Conservation (phyloP, 2,797 vertebrate genomes). For the Ceyx erithaca region DNA sequence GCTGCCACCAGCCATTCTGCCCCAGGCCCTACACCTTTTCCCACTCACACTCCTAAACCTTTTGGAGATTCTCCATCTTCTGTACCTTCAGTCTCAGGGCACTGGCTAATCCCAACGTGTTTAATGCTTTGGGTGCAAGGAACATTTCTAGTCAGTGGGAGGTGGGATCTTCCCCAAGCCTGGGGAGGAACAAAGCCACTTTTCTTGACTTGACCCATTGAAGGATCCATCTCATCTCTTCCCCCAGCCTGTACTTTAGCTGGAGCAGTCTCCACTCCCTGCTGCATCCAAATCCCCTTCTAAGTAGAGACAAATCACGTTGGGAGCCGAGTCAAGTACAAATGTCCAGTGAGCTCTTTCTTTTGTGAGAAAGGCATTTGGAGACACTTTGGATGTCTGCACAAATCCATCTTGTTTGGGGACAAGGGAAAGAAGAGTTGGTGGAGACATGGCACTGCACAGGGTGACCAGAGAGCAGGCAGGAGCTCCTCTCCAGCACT, state of each 20-base stretch:
- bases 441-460: rapidly evolving
- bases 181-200: neutral
- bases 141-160: neutral
- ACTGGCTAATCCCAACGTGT: neutral
- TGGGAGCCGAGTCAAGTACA: neutral
- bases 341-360: rapidly evolving
- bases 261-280: neutral
- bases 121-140: neutral
- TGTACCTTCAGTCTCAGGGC: neutral
- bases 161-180: neutral
- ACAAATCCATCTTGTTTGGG: neutral
- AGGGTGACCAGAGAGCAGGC: rapidly evolving
- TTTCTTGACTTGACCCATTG: neutral
- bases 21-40: neutral
- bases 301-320: neutral
- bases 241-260: neutral
- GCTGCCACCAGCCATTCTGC: neutral
- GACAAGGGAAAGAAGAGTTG: neutral
- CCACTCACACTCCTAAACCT: neutral
- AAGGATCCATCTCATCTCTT: neutral
- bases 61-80: neutral
- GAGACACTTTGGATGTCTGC: neutral
- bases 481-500: neutral
- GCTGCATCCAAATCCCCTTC: neutral
- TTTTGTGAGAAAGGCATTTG: neutral